Evolutionary conservation across 2,113 vertebrate species (phyloP).

Genomic region (Oryzias javanicus): DNA sequence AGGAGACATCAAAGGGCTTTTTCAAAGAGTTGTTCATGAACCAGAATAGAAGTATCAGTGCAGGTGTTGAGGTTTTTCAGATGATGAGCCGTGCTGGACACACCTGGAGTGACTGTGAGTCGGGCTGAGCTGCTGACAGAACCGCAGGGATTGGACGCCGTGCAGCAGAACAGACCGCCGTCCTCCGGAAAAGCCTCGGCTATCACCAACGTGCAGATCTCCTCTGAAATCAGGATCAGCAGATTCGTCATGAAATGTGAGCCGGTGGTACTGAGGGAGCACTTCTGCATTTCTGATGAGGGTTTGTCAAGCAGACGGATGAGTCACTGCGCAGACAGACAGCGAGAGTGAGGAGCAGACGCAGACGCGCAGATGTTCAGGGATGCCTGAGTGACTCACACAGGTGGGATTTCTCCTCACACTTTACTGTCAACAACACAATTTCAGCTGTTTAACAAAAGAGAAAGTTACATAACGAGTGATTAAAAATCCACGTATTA

Average conservation of each 20-base stretch:
- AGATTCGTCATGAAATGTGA: slow-evolving; percentile 20
- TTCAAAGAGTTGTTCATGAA: no score
- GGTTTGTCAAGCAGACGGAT: slow-evolving; percentile 27
- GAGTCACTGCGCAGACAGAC: slow-evolving; percentile 50
- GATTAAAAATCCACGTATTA: no score
- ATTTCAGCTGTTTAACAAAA: no score
- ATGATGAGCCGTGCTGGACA: neutral
- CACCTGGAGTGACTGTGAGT: slow-evolving; percentile 86
- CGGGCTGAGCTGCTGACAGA: slow-evolving; percentile 84
- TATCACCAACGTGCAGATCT: slow-evolving; percentile 97
- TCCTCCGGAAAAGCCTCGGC: slow-evolving; percentile 96
- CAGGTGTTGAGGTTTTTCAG: neutral
- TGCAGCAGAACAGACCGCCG: slow-evolving; percentile 89
- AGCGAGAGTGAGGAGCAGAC: slow-evolving; percentile 17
- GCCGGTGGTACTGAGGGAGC: slow-evolving; percentile 1
- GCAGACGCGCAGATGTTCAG: slow-evolving; percentile 41
- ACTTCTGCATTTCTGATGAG: slow-evolving; percentile 20
- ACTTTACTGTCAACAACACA: no score
- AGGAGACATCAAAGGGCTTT: no score
- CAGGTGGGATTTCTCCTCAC: slow-evolving; percentile 5
- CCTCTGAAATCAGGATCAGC: slow-evolving; percentile 77
- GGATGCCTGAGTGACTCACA: slow-evolving; percentile 49
- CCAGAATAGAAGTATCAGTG: no score
- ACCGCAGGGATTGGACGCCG: slow-evolving; percentile 84
- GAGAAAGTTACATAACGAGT: no score